Conservation (phyloP, 1,140 invertebrate species). For the Ceratina australensis region DNA sequence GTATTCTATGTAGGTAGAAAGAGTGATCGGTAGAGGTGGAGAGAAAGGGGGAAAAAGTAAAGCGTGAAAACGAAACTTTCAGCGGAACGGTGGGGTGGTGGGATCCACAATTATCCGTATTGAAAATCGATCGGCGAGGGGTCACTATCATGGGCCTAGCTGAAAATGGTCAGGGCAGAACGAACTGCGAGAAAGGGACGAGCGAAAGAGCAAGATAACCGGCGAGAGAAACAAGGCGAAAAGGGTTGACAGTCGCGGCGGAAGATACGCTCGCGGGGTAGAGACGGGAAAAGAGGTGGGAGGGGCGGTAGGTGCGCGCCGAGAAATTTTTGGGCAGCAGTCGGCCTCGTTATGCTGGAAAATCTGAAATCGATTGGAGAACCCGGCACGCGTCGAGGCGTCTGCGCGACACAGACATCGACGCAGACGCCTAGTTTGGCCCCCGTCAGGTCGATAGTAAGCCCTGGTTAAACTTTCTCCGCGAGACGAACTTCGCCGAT, state of each 20-base stretch:
- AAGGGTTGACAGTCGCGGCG: slow-evolving; percentile 33
- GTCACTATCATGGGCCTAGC: slow-evolving; percentile 14
- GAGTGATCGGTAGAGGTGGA: neutral
- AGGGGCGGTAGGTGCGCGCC: slow-evolving; percentile 33
- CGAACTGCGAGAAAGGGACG: neutral
- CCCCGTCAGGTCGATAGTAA: slow-evolving; percentile 74
- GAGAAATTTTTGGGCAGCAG: slow-evolving; percentile 72
- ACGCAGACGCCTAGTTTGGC: slow-evolving; percentile 72
- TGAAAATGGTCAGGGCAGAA: neutral
- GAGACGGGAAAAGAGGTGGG: slow-evolving; percentile 23
- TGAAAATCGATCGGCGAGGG: slow-evolving; percentile 30
- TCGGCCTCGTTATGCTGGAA: slow-evolving; percentile 76
- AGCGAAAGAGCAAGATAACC: slow-evolving; percentile 16
- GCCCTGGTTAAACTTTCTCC: slow-evolving; percentile 72
- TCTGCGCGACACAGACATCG: slow-evolving; percentile 74
- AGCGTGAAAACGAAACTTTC: slow-evolving; percentile 36
- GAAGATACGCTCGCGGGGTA: neutral
- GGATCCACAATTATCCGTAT: slow-evolving; percentile 49
- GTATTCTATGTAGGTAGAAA: too few relatives aligned
- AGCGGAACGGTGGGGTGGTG: slow-evolving; percentile 20
- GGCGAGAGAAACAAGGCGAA: slow-evolving; percentile 22
- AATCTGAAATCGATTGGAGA: slow-evolving; percentile 76
- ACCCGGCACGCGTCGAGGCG: slow-evolving; percentile 65
- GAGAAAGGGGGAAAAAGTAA: too few relatives aligned
- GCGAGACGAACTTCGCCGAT: slow-evolving; percentile 70